Conservation (phyloP, 2,113 vertebrate genomes). For the Microcebus jonahi region DNA sequence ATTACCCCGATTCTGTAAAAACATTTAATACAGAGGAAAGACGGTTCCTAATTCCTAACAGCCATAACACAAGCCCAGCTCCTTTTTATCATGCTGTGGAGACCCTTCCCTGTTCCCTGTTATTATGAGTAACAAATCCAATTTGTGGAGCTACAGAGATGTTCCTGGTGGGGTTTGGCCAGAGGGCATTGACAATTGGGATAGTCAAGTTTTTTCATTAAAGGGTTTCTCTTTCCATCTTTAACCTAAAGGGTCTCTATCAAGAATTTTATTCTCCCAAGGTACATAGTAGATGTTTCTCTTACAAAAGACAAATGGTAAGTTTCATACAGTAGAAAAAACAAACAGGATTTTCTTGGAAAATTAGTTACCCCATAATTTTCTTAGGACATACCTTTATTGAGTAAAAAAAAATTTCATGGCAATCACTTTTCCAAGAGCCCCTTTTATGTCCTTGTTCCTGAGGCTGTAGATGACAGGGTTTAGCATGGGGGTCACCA, state of each 20-base stretch:
- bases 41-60: too few species aligned
- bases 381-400: not conserved
- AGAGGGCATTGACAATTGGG: not conserved
- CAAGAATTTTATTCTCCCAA: too few species aligned
- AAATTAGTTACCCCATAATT: too few species aligned
- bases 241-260: not conserved
- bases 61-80: too few species aligned
- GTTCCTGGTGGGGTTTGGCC: not conserved
- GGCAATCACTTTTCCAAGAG: slow-evolving; percentile 38
- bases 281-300: too few species aligned
- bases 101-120: too few species aligned
- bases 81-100: too few species aligned
- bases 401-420: not conserved
- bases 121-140: not conserved
- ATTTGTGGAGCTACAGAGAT: not conserved
- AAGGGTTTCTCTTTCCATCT: not conserved
- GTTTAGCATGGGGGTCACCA: slow-evolving; percentile 80
- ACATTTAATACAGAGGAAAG: too few species aligned
- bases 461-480: slow-evolving; percentile 80
- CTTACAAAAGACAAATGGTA: too few species aligned
- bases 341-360: too few species aligned
- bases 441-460: slow-evolving; percentile 74
- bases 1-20: too few species aligned
- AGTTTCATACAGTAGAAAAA: too few species aligned
- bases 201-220: not conserved